Conservation (phyloP, 2,797 vertebrate species). For the Acanthurus lineatus region DNA sequence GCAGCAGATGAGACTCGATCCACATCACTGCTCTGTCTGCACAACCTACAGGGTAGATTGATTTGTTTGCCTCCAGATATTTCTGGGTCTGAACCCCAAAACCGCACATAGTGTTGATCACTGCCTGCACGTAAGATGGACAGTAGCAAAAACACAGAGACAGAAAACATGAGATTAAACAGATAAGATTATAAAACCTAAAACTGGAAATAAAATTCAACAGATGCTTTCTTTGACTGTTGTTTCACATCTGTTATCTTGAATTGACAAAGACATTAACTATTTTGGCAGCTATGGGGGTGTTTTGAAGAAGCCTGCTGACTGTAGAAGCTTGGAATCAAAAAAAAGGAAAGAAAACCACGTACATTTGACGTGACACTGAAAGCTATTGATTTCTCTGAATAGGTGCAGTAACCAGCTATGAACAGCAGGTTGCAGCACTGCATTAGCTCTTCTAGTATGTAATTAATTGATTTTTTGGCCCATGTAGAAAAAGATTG, state of each 20-base stretch:
- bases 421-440: slow-evolving; percentile 74
- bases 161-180: background rate
- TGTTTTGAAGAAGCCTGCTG: background rate
- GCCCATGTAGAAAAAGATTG: slow-evolving; percentile 52
- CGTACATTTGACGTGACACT: slow-evolving; percentile 18
- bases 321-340: slow-evolving; percentile 19
- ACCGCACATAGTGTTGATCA: slow-evolving; percentile 88
- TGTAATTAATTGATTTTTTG: slow-evolving; percentile 64
- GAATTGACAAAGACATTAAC: slow-evolving; percentile 32
- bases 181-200: slow-evolving; percentile 3
- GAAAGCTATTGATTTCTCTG: background rate
- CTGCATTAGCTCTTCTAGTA: slow-evolving; percentile 40
- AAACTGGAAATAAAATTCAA: background rate
- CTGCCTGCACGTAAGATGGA: slow-evolving; percentile 65
- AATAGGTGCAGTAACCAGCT: slow-evolving; percentile 49
- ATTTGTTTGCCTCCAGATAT: slow-evolving; percentile 76
- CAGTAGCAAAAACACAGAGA: background rate
- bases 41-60: slow-evolving; percentile 85
- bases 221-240: background rate
- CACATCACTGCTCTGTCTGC: slow-evolving; percentile 83
- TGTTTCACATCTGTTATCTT: slow-evolving; percentile 19
- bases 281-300: slow-evolving; percentile 24
- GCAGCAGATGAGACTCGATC: slow-evolving; percentile 87
- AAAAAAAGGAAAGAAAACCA: slow-evolving; percentile 19
- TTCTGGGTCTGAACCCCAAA: slow-evolving; percentile 83